Base-by-base conservation (phyloP, 2,797 vertebrate species). In the Petrocephalus sullivani region DNA sequence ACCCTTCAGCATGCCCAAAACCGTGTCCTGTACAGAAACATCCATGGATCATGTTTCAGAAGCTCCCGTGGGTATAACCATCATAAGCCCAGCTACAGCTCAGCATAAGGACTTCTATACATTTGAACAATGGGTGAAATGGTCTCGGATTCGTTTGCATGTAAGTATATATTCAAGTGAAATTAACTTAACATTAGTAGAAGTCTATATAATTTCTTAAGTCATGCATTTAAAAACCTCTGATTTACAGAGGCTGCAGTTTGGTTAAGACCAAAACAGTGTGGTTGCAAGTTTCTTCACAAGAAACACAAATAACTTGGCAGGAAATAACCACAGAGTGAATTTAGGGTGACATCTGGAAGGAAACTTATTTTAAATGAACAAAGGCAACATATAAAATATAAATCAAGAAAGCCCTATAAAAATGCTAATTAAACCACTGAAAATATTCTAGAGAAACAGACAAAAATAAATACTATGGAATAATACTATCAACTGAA, bases 1-100 rank as follows among this genome's bases (percentile, higher is more conserved):
- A 0, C 99, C 98, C 89, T 96, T 95, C 92, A 99, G 96, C 98
- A 99, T 99, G 91, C 99, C 98, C 89, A 99, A 93, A 89, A 99
- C 97, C 0, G 97, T 99, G 92, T 99, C 98, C 98, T 99, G 94
- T 1, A 87, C 89, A 57, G 41, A 88, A 23, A 87, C 85, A 41
- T 57, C 14, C 85, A 64, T 88, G 53, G n/a, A 5, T 33, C 10
- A 46, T 78, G 37, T 46, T 78, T 46, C 41, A 46, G 16, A 78
- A 78, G 6, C 71, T 78, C 71, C 16, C 37, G 0, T 46, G 19
- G 19, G 16, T 46, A 78, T 46, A 14, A 78, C 71, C 71, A n/a
- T 46, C 71, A 41, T 46, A 78, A 49, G 16, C 71, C 71, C 19
- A 12, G 71, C 14, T 19, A 78, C 33, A 37, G 16, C 33, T 16